A percentile compares a stretch with the other conserved stretches of the same genome.
These are phyloP conservation scores for Aspidiotus destructor DNA, from an alignment of 2,888 invertebrate species.

Conservation along the genomic window DNA sequence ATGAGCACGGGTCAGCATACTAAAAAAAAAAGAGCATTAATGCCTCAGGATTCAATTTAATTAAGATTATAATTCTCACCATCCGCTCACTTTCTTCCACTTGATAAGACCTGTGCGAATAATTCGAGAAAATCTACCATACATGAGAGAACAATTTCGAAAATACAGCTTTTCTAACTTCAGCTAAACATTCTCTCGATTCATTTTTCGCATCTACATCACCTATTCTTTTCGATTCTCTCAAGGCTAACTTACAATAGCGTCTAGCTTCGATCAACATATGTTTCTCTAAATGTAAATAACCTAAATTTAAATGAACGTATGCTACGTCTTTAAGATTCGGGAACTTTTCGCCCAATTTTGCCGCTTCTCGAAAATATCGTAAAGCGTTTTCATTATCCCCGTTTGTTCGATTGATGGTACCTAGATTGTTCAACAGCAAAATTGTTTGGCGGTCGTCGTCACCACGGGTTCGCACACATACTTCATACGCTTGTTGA, in stretches of 20 bases:
- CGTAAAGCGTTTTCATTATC: slow-evolving; percentile 58
- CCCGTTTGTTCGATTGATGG: slow-evolving; percentile 43
- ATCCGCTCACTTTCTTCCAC: too few species aligned
- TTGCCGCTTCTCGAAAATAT: slow-evolving; percentile 60
- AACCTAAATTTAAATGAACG: slow-evolving; percentile 74
- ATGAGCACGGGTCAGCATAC: too few species aligned
- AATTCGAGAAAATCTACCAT: too few species aligned
- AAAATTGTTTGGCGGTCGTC: slow-evolving; percentile 64
- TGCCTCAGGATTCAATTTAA: too few species aligned
- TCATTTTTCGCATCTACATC: slow-evolving; percentile 46
- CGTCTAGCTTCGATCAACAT: slow-evolving; percentile 58
- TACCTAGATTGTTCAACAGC: slow-evolving; percentile 67
- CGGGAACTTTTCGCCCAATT: slow-evolving; percentile 52
- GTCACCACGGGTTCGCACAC: slow-evolving; percentile 55
- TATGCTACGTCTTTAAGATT: slow-evolving; percentile 60
- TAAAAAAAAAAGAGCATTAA: too few species aligned
- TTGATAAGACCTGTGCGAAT: too few species aligned
- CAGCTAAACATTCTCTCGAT: slow-evolving; percentile 15
- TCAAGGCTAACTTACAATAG: slow-evolving; percentile 60
- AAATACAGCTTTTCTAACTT: slow-evolving; percentile 5
- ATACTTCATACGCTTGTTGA: slow-evolving; percentile 53
- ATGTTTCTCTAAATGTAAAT: slow-evolving; percentile 63
- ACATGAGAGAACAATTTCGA: too few species aligned
- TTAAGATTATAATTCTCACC: too few species aligned
- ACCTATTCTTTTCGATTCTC: slow-evolving; percentile 54